Percentiles rank a stretch among this genome's conserved stretches.
Evolutionary conservation across 2,797 vertebrate genomes (phyloP).

Genomic region (Thamnophis elegans): DNA sequence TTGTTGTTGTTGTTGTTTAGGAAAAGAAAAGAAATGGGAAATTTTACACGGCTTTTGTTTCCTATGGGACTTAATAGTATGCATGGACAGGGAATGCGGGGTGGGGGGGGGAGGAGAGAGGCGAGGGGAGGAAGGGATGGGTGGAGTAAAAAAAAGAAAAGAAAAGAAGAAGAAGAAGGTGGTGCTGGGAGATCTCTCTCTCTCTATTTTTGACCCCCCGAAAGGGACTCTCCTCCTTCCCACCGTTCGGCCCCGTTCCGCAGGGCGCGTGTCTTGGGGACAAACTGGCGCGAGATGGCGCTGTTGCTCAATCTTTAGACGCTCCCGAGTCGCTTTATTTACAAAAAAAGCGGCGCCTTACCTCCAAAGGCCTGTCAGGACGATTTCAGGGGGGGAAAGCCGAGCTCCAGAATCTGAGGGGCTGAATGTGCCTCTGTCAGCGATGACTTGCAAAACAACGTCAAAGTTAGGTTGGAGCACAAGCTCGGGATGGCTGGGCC

Average conservation of each 20-base stretch:
- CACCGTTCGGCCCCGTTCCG: not conserved
- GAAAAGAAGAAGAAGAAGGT: no score
- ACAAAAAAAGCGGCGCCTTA: constrained; percentile 27
- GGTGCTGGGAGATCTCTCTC: no score
- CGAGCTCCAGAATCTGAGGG: constrained; percentile 36
- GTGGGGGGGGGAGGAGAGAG: rapidly evolving
- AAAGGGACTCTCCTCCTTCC: not conserved
- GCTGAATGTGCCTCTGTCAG: constrained; percentile 45
- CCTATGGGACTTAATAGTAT: not conserved
- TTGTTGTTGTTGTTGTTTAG: no score
- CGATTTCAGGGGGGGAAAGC: not conserved
- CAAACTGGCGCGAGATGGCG: constrained; percentile 71
- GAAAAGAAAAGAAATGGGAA: not conserved
- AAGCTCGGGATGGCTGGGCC: constrained; percentile 5
- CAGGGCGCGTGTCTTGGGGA: constrained; percentile 27
- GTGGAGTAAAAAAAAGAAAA: no score
- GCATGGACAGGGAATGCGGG: no score
- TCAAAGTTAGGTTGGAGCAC: constrained; percentile 50
- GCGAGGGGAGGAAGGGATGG: not conserved
- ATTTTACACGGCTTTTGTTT: not conserved
- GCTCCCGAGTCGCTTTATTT: constrained; percentile 35
- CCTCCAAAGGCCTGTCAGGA: constrained; percentile 32
- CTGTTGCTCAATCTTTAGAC: constrained; percentile 74
- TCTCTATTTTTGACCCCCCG: not conserved
- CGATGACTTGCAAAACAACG: constrained; percentile 64